Evolutionary conservation across 2,113 vertebrate species (phyloP), one percentile per base, ranked within the genome.

Genomic region (Cololabis saira): DNA sequence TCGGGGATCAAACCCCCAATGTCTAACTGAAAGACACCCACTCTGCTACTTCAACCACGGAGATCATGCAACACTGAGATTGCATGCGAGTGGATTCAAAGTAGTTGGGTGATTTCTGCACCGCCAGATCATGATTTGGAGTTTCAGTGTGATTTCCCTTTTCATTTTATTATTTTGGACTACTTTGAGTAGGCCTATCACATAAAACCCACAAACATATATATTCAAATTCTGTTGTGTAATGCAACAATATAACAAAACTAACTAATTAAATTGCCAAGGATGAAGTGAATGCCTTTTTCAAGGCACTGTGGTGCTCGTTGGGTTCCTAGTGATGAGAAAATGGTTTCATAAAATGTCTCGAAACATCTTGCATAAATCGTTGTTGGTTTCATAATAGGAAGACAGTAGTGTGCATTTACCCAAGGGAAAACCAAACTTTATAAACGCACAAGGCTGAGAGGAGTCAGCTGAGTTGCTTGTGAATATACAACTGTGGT

Each of bases 391-490:
- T 76, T 78, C 27, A 12, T 51, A 53, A 74, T 42, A 52, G 43
- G 18, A 41, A 67, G 45, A 62, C 22, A 48, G 45, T 48, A 41
- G 55, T 66, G 54, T 40, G 47, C 61, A 43, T 65, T 77, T 30
- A 62, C 24, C 19, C 22, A 45, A 59, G 21, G 60, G 45, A 56
- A 54, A 49, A 55, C 6, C 41, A 45, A 61, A 64, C 22, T 67
- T 61, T 55, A 47, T 79, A 50, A 76, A 78, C 30, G 62, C 61
- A 51, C 37, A 33, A 59, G 44, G 9, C 57, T 67, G 61, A 67
- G 56, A 55, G 58, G 48, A 73, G 82, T 90, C 84, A 89, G 82
- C 85, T 87, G 89, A 79, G 73, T 54, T 62, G 43, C 69, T 66
- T 81, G 82, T 61, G 78, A 78, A 78, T 19, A 51, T 64, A 47